Conservation (phyloP, 2,113 vertebrate genomes). For the Collichthys lucidus region DNA sequence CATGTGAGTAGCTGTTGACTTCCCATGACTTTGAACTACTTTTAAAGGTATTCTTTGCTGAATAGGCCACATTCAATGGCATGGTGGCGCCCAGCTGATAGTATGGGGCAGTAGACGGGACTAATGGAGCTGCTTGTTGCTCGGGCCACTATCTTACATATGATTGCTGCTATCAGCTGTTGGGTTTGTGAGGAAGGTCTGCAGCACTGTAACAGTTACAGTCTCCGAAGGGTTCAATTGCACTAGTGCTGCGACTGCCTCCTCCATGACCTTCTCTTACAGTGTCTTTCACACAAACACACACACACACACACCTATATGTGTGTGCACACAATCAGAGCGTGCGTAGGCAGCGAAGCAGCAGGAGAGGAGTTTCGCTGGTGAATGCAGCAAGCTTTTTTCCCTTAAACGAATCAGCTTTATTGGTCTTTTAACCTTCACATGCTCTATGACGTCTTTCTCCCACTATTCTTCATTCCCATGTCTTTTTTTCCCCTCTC, state of each 20-base stretch:
- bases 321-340: conserved; percentile 33
- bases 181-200: conserved; percentile 34
- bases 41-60: conserved; percentile 27
- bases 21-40: conserved; percentile 28
- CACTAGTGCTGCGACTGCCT: conserved; percentile 49
- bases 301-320: background rate
- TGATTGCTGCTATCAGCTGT: conserved; percentile 64
- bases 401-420: conserved; percentile 70
- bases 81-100: conserved; percentile 35
- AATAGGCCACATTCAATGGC: conserved; percentile 20
- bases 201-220: conserved; percentile 45
- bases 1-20: background rate
- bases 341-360: conserved; percentile 74
- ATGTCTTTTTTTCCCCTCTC: conserved; percentile 1
- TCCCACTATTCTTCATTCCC: conserved; percentile 36
- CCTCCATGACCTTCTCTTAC: conserved; percentile 70
- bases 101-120: background rate
- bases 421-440: conserved; percentile 78
- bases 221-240: conserved; percentile 65
- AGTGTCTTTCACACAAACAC: conserved; percentile 38
- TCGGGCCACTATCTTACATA: conserved; percentile 33
- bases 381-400: conserved; percentile 52
- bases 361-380: conserved; percentile 66
- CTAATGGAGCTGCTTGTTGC: conserved; percentile 48
- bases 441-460: conserved; percentile 46